Conservation (phyloP, 2,888 invertebrate genomes). For the Amblyteles armatorius region DNA sequence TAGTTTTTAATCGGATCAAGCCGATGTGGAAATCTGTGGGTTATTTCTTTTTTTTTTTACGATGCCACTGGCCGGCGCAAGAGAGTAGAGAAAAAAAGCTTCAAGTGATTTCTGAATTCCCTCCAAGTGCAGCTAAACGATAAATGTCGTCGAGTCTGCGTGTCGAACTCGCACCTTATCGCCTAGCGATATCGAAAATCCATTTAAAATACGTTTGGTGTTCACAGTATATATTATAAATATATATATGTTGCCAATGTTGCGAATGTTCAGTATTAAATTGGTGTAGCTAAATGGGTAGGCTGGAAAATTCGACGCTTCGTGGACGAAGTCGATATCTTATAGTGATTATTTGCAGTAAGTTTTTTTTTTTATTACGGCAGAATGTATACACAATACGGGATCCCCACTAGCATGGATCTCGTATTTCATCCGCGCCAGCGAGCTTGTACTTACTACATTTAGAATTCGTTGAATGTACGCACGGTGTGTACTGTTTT, state of each 20-base stretch:
- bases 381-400: slow-evolving; percentile 3
- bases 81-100: slow-evolving; percentile 23
- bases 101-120: slow-evolving; percentile 42
- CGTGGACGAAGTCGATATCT: slow-evolving; percentile 54
- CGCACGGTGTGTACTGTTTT: slow-evolving; percentile 5
- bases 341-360: background rate
- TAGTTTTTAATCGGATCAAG: slow-evolving; percentile 69
- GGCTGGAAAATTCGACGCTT: slow-evolving; percentile 38
- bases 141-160: slow-evolving; percentile 40
- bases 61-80: slow-evolving; percentile 38
- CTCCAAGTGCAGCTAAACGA: slow-evolving; percentile 54
- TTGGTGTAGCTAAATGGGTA: slow-evolving; percentile 35
- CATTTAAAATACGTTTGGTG: slow-evolving; percentile 24
- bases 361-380: background rate
- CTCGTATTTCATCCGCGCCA: background rate
- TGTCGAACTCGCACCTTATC: slow-evolving; percentile 35
- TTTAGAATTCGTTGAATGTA: slow-evolving; percentile 10
- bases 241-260: slow-evolving; percentile 23
- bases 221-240: slow-evolving; percentile 45
- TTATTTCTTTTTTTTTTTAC: slow-evolving; percentile 5
- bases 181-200: slow-evolving; percentile 43
- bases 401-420: slow-evolving; percentile 14
- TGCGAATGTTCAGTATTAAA: slow-evolving; percentile 69
- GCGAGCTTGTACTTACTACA: slow-evolving; percentile 40
- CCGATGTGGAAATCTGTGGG: slow-evolving; percentile 20